phyloP scores from a whole-genome alignment of 2,797 vertebrate genomes.

The Pangasius djambal region DNA sequence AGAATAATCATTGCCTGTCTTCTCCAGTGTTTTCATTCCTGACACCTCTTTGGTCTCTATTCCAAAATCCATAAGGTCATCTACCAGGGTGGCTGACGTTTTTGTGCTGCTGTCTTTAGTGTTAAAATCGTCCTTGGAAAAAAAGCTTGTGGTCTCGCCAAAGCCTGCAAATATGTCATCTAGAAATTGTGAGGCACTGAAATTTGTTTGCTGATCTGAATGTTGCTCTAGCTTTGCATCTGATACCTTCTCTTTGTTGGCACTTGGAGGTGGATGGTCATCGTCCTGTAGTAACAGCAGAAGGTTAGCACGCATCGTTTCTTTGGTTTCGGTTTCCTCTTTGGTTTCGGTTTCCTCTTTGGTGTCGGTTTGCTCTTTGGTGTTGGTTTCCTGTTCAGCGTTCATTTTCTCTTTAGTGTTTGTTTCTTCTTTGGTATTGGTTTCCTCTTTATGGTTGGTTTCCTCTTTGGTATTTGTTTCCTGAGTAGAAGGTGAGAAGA shows the following conservation, averaged over 20 bases:
- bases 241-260: conserved; percentile 66
- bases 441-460: conserved; percentile 46
- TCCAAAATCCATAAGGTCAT: conserved; percentile 77
- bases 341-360: neutral
- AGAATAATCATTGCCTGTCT: conserved; percentile 48
- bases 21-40: conserved; percentile 35
- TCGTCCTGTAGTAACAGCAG: conserved; percentile 68
- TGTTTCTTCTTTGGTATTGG: conserved; percentile 16
- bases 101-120: conserved; percentile 45
- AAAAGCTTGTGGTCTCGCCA: conserved; percentile 64
- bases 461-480: conserved; percentile 22
- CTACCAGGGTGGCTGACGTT: conserved; percentile 61
- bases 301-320: conserved; percentile 66
- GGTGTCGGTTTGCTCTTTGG: conserved; percentile 48
- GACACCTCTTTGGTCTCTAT: conserved; percentile 52
- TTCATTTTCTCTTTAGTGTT: conserved; percentile 31
- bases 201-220: conserved; percentile 58
- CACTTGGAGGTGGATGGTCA: conserved; percentile 66
- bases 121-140: conserved; percentile 65
- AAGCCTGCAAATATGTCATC: conserved; percentile 76
- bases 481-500: conserved; percentile 37
- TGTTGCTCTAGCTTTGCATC: conserved; percentile 42
- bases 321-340: conserved; percentile 9
- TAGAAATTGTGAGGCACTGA: conserved; percentile 70
- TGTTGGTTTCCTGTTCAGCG: conserved; percentile 47